phyloP scores from a whole-genome alignment of 2,113 vertebrate genomes.

The Tragelaphus buxtoni region DNA sequence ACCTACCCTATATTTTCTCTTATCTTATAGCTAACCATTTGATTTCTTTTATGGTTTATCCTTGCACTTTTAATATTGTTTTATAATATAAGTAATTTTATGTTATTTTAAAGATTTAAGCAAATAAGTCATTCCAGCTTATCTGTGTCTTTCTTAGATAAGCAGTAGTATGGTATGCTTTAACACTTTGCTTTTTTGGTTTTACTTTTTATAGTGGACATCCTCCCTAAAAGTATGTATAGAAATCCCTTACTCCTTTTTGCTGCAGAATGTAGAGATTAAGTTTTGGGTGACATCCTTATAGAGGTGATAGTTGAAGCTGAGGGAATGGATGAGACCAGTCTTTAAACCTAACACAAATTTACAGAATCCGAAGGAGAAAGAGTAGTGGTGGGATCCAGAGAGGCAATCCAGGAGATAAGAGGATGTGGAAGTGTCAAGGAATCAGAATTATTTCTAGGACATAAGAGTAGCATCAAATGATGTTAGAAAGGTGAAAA shows the following conservation, averaged over 20 bases:
- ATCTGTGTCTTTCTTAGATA: background rate
- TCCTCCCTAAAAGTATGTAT: background rate
- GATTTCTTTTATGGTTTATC: background rate
- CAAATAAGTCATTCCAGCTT: background rate
- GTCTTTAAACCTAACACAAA: background rate
- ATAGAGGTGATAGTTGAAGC: background rate
- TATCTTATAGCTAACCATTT: background rate
- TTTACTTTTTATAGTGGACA: background rate
- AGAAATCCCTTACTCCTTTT: background rate
- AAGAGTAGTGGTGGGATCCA: background rate
- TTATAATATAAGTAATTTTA: background rate
- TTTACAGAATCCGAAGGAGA: background rate
- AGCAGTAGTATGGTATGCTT: background rate
- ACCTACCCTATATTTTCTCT: background rate
- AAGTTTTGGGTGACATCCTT: background rate
- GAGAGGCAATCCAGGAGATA: background rate
- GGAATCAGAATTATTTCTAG: background rate
- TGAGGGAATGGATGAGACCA: background rate
- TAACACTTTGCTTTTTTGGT: background rate
- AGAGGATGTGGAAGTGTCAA: background rate
- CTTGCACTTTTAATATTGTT: background rate
- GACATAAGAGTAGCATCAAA: background rate
- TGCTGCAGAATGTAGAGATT: background rate
- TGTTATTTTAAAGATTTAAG: background rate
- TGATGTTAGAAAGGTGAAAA: background rate